phyloP scores from a whole-genome alignment of 1,140 invertebrate genomes.

The Drosophila nigromelanica region DNA sequence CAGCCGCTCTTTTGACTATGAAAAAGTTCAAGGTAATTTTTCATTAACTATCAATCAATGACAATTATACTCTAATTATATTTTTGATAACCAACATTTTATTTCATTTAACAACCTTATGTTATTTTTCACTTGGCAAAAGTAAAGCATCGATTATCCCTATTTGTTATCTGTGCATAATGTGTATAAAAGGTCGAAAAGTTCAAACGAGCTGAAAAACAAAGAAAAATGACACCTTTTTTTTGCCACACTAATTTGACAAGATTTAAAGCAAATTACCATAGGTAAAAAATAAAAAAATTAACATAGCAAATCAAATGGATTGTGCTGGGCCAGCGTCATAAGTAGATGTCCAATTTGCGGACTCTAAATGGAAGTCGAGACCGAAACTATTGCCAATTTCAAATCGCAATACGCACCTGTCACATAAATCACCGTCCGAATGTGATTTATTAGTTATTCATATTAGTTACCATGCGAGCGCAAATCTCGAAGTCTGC shows the following conservation, averaged over 20 bases:
- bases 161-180: background rate
- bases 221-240: slow-evolving; percentile 20
- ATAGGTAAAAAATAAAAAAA: slow-evolving; percentile 25
- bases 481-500: slow-evolving; percentile 39
- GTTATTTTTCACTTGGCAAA: background rate
- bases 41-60: too few relatives aligned
- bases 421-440: slow-evolving; percentile 79
- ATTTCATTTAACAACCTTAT: too few relatives aligned
- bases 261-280: slow-evolving; percentile 60
- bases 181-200: slow-evolving; percentile 3
- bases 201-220: slow-evolving; percentile 3
- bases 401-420: slow-evolving; percentile 81
- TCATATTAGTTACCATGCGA: slow-evolving; percentile 73
- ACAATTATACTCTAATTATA: too few relatives aligned
- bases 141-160: background rate
- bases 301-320: slow-evolving; percentile 56
- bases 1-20: too few relatives aligned
- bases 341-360: slow-evolving; percentile 64
- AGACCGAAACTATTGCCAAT: slow-evolving; percentile 72
- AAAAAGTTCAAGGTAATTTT: too few relatives aligned
- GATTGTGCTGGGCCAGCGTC: slow-evolving; percentile 18
- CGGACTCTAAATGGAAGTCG: slow-evolving; percentile 60
- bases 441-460: slow-evolving; percentile 81
- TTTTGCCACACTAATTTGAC: slow-evolving; percentile 52
- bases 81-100: too few relatives aligned